These are phyloP conservation scores for Probosciger aterrimus DNA, from an alignment of 2,113 vertebrate genomes.

Conservation along the genomic window DNA sequence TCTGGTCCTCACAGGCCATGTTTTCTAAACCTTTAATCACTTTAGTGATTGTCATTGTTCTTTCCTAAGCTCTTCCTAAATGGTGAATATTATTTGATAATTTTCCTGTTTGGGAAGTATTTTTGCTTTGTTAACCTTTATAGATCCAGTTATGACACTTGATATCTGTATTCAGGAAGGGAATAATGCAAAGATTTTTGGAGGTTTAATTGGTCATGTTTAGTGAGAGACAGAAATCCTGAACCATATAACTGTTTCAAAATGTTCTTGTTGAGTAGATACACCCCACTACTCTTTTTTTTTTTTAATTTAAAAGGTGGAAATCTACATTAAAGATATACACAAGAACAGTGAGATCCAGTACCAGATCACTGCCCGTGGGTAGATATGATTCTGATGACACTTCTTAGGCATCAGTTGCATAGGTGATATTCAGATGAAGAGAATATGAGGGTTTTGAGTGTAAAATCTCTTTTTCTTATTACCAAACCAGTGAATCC, in stretches of 20 bases:
- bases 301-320: not conserved
- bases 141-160: not conserved
- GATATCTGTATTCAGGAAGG: not conserved
- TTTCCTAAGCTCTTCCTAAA: not conserved
- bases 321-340: not conserved
- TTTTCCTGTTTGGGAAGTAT: not conserved
- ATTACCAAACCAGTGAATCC: not conserved
- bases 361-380: not conserved
- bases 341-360: not conserved
- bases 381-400: not conserved
- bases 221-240: not conserved
- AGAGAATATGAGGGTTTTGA: fast-evolving
- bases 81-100: not conserved
- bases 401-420: not conserved
- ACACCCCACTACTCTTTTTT: not conserved
- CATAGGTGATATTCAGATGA: not conserved
- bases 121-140: not conserved
- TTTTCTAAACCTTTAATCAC: not conserved
- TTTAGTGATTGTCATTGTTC: not conserved
- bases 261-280: not conserved
- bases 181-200: not conserved
- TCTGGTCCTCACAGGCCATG: not conserved
- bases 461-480: not conserved
- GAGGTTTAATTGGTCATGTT: not conserved
- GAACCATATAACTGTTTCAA: not conserved